These are phyloP conservation scores for Ammodytes dubius DNA, from an alignment of 2,113 vertebrate species.

Conservation along the genomic window DNA sequence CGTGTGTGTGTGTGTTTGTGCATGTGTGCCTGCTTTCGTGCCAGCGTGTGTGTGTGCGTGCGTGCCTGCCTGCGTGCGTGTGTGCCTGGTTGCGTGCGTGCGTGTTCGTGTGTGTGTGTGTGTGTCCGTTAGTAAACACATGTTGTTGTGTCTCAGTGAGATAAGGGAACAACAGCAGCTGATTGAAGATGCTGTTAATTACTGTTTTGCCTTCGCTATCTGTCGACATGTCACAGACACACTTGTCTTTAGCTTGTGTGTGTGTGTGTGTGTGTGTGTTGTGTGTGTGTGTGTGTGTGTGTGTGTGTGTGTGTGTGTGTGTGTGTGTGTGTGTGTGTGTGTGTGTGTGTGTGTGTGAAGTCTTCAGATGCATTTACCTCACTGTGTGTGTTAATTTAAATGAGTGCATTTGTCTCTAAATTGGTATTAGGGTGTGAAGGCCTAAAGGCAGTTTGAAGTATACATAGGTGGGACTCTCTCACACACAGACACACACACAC, in stretches of 20 bases:
- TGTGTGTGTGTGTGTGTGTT: slow-evolving; percentile 18
- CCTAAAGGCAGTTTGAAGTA: too few species aligned
- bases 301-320: not conserved
- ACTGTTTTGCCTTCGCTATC: slow-evolving; percentile 46
- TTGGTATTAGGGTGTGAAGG: not conserved
- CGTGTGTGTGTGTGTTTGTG: too few species aligned
- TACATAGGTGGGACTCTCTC: too few species aligned
- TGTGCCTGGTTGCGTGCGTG: too few species aligned
- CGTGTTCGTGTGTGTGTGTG: slow-evolving; percentile 5
- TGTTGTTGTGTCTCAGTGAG: slow-evolving; percentile 49
- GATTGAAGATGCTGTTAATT: slow-evolving; percentile 67
- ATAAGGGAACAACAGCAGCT: slow-evolving; percentile 54
- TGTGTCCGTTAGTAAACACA: slow-evolving; percentile 48
- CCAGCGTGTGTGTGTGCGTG: not conserved
- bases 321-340: slow-evolving; percentile 1
- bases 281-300: not conserved
- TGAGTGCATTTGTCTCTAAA: not conserved
- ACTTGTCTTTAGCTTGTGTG: slow-evolving; percentile 13
- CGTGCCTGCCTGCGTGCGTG: not conserved
- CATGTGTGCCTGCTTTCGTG: too few species aligned
- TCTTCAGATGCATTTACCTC: slow-evolving; percentile 2
- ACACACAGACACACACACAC: not conserved
- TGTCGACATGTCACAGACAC: slow-evolving; percentile 37
- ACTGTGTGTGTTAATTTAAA: slow-evolving; percentile 18
- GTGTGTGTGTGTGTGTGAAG: not conserved